Evolutionary conservation across 1,140 invertebrate species (phyloP), one percentile per base, ranked within the genome.

Genomic region (Contarinia nasturtii): DNA sequence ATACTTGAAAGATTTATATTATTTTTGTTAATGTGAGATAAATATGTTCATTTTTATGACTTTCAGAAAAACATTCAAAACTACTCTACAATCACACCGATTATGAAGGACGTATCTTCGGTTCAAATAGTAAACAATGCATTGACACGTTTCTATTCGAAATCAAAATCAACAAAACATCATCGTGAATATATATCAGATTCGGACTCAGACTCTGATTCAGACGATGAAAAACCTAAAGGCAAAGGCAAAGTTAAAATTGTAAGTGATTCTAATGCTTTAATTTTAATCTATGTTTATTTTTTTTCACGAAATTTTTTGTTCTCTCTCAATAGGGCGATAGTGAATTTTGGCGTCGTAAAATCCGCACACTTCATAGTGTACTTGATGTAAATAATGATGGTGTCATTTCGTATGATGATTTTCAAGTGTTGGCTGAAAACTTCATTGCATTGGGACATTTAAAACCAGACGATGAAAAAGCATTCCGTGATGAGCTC

Each of bases 321-420:
- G 52, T 48, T 33, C 4, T 27, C 4, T 3, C 27, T 21, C 77
- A 70, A 37, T 56, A 92, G 74, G 82, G 81, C 20, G 69, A 73
- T 47, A 82, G 84, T 3, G 74, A 81, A 50, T 92, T 94, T 67
- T 94, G 89, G 88, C 68, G 79, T 49, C 70, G 78, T 52, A 89
- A 90, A 63, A 90, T 93, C 73, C 79, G 89, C 27, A 84, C 80
- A 15, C 70, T 85, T 43, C 82, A 86, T 60, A 75, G 75, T 50
- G 76, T 85, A 52, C 64, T 87, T 53, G 84, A 87, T 57, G 72
- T 87, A 7, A 85, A 87, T 61, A 85, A 85, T 57, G 84, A 87
- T 55, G 82, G 84, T n/a, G 74, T 86, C 42, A 74, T 86, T 50
- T 83, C 81, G 2, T 85, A 72, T 57, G 81, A 86, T 54, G 83